Conservation (phyloP, 2,888 invertebrate species). For the Embidobia sp. region DNA sequence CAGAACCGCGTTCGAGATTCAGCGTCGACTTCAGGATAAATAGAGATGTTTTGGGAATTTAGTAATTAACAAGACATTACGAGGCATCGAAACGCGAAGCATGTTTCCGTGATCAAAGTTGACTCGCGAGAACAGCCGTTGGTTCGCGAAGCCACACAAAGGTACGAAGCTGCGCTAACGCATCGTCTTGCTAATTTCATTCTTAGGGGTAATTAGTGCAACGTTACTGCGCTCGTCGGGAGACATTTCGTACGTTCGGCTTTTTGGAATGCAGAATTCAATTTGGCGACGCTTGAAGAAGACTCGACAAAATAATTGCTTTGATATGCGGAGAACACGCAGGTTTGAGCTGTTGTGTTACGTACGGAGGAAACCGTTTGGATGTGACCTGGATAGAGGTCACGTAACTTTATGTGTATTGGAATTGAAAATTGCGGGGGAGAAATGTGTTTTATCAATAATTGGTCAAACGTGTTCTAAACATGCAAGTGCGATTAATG, state of each 20-base stretch:
- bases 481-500: conserved; percentile 43
- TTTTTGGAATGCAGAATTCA: conserved; percentile 13
- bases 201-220: conserved; percentile 62
- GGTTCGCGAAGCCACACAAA: conserved; percentile 70
- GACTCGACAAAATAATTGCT: conserved; percentile 29
- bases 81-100: neutral
- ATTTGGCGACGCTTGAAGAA: conserved; percentile 14
- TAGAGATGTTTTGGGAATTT: neutral
- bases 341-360: conserved; percentile 11
- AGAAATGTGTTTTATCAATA: conserved; percentile 53
- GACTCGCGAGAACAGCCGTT: conserved; percentile 13
- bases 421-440: conserved; percentile 43
- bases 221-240: conserved; percentile 9
- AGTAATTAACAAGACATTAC: neutral
- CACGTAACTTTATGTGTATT: conserved; percentile 27
- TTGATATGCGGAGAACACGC: conserved; percentile 20
- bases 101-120: conserved; percentile 26
- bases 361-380: conserved; percentile 18
- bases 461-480: conserved; percentile 49
- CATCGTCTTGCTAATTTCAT: conserved; percentile 67
- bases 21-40: neutral
- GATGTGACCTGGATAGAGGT: conserved; percentile 44
- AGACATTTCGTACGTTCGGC: conserved; percentile 31
- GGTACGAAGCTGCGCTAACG: conserved; percentile 64
- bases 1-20: no score